A percentile compares a stretch with the other conserved stretches of the same genome.
Evolutionary conservation across 2,888 invertebrate genomes (phyloP).

Genomic region (Leucophenga maculata): DNA sequence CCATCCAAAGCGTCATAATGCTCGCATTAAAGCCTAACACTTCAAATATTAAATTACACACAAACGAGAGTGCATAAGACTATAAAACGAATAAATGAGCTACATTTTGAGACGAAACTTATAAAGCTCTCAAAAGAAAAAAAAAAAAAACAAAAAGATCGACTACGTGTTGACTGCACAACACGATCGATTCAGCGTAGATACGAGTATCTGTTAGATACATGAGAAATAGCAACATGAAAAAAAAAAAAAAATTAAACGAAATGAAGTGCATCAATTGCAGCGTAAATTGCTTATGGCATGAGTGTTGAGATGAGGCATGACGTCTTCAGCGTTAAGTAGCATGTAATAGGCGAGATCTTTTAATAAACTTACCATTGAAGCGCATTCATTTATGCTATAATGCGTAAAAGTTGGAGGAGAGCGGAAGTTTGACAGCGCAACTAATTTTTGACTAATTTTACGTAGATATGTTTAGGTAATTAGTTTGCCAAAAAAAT

Average conservation of each 20-base stretch:
- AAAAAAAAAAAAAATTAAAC: not conserved
- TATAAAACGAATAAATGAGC: too few species aligned
- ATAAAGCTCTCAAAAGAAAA: not conserved
- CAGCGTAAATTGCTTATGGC: conserved; percentile 2
- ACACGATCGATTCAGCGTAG: too few species aligned
- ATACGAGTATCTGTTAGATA: too few species aligned
- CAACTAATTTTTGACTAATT: conserved; percentile 16
- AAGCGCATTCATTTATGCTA: not conserved
- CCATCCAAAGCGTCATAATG: too few species aligned
- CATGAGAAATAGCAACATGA: too few species aligned
- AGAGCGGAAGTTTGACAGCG: not conserved
- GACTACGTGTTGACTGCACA: not conserved
- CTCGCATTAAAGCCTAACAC: too few species aligned
- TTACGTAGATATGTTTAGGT: not conserved
- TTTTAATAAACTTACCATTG: not conserved
- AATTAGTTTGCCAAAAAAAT: conserved; percentile 15
- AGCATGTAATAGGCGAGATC: conserved; percentile 6
- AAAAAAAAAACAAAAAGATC: too few species aligned
- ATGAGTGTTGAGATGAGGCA: not conserved
- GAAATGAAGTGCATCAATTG: conserved; percentile 6
- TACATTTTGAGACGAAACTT: not conserved
- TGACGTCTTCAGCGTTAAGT: not conserved
- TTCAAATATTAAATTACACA: too few species aligned
- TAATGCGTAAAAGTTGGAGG: not conserved
- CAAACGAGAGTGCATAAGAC: too few species aligned